A percentile compares a stretch with the other conserved stretches of the same genome.
Evolutionary conservation across 2,888 invertebrate species (phyloP).

Genomic region (Trisateles emortualis): DNA sequence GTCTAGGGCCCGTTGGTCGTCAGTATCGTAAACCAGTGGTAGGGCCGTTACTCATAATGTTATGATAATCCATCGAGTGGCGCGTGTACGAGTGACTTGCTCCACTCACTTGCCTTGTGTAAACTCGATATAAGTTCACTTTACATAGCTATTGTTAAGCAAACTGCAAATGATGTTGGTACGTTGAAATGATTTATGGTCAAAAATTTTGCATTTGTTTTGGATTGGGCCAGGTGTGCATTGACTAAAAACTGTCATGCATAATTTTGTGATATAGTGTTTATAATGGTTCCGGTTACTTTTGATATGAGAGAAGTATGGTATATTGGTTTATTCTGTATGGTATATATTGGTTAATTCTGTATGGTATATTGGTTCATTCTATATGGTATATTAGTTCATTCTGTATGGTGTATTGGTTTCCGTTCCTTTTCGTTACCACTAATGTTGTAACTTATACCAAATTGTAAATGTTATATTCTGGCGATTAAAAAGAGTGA

Average conservation of each 20-base stretch:
- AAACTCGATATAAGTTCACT: slow-evolving; percentile 49
- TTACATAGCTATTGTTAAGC: slow-evolving; percentile 38
- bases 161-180: slow-evolving; percentile 51
- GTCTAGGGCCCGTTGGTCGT: slow-evolving; percentile 22
- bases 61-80: slow-evolving; percentile 55
- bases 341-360: no score
- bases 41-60: slow-evolving; percentile 55
- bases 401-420: no score
- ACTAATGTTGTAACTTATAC: no score
- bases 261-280: slow-evolving; percentile 8
- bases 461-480: no score
- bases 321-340: no score
- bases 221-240: slow-evolving; percentile 43
- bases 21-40: slow-evolving; percentile 50
- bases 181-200: slow-evolving; percentile 44
- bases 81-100: slow-evolving; percentile 50
- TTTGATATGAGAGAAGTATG: not conserved
- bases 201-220: slow-evolving; percentile 43
- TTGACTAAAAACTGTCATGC: slow-evolving; percentile 11
- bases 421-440: no score
- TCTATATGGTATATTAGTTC: no score
- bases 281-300: not conserved
- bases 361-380: no score
- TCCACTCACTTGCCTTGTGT: slow-evolving; percentile 52
- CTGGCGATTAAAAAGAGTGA: no score